A percentile compares a stretch with the other conserved stretches of the same genome.
Conservation (phyloP, 2,113 vertebrate genomes). For the Alethe castanea region DNA sequence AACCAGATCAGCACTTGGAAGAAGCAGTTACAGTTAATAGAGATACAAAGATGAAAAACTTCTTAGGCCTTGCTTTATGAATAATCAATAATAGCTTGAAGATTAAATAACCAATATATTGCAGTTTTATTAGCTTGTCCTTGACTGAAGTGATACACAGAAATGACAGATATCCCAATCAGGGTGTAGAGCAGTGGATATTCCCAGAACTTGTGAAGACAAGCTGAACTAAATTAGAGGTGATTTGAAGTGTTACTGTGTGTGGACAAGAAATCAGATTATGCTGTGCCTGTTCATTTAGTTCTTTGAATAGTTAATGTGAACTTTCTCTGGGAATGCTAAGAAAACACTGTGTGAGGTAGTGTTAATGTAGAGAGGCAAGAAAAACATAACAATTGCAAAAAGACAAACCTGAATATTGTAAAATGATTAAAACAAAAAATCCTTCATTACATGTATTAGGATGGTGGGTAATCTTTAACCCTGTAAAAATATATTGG, state of each 20-base stretch:
- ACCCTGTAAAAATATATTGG: neutral
- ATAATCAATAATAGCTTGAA: constrained; percentile 3
- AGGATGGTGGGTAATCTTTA: neutral
- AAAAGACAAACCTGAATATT: neutral
- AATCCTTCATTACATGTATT: neutral
- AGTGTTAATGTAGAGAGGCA: neutral
- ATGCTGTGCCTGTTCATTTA: neutral
- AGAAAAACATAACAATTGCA: neutral
- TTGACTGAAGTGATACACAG: neutral
- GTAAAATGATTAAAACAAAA: neutral
- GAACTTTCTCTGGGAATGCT: neutral
- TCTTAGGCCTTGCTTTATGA: neutral
- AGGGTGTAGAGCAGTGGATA: neutral
- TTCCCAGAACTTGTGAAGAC: neutral
- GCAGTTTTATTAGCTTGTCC: neutral
- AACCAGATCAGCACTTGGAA: neutral
- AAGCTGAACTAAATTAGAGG: neutral
- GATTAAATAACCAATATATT: neutral
- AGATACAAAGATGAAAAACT: neutral
- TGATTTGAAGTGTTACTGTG: neutral
- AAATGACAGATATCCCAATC: neutral
- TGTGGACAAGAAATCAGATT: neutral
- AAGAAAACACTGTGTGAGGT: neutral
- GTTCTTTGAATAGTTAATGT: neutral
- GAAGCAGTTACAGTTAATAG: neutral